phyloP scores from a whole-genome alignment of 2,797 vertebrate genomes.

The Galaxias olidus region DNA sequence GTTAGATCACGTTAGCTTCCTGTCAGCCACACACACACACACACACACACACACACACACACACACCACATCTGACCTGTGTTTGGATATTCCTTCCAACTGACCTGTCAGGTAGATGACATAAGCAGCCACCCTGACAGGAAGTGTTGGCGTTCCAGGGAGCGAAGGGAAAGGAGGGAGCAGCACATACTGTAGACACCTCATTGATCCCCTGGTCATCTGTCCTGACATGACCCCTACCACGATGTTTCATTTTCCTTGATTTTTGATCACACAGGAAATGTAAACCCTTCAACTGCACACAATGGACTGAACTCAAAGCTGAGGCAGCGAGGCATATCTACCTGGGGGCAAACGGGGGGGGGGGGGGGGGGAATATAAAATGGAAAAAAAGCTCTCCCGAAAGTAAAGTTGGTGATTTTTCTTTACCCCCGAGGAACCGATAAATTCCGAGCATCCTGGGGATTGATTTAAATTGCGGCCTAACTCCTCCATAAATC shows the following conservation, averaged over 20 bases:
- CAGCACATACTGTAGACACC: slow-evolving; percentile 39
- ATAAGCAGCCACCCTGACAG: background rate
- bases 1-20: slow-evolving; percentile 59
- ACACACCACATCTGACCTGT: background rate
- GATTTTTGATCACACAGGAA: too few relatives aligned
- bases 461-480: background rate
- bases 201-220: slow-evolving; percentile 42
- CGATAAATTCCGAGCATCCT: too few relatives aligned
- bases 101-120: background rate
- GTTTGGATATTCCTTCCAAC: background rate
- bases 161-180: too few relatives aligned
- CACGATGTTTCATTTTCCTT: too few relatives aligned
- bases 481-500: background rate
- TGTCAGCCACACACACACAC: slow-evolving; percentile 39
- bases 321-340: too few relatives aligned
- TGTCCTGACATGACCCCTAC: background rate
- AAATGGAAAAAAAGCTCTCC: too few relatives aligned
- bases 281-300: too few relatives aligned
- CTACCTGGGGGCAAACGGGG: too few relatives aligned
- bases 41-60: background rate
- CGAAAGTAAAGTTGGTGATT: too few relatives aligned
- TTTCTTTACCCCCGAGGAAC: too few relatives aligned
- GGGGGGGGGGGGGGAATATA: too few relatives aligned
- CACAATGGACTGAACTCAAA: too few relatives aligned
- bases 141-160: slow-evolving; percentile 26